Evolutionary conservation across 2,113 vertebrate species (phyloP).

Genomic region (Eudorcas thomsonii): DNA sequence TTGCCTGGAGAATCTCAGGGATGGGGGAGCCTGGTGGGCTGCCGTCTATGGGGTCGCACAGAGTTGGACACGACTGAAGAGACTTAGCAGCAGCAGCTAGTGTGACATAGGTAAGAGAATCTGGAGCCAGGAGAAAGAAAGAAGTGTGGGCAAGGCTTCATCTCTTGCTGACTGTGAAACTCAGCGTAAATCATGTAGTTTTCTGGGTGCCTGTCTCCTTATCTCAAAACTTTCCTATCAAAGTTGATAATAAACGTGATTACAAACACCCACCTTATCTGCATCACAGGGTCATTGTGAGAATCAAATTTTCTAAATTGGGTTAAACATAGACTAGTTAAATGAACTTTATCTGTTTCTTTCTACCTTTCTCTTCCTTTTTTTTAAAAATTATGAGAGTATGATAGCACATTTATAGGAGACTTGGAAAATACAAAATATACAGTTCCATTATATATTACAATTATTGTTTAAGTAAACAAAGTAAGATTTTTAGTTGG

Average conservation of each 20-base stretch:
- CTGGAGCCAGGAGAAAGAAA: neutral
- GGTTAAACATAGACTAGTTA: neutral
- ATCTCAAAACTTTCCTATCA: neutral
- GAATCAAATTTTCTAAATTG: neutral
- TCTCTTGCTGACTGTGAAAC: neutral
- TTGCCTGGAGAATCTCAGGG: too few species aligned
- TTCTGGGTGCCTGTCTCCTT: neutral
- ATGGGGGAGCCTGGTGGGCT: too few species aligned
- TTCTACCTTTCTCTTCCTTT: neutral
- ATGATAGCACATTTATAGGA: neutral
- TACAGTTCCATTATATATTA: neutral
- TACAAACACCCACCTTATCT: neutral
- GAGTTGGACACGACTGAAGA: fast-evolving
- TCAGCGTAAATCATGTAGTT: neutral
- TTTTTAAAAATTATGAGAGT: neutral
- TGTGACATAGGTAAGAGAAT: neutral
- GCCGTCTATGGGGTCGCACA: fast-evolving
- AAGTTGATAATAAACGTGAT: neutral
- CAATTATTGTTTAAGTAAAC: neutral
- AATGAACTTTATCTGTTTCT: neutral
- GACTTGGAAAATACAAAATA: neutral
- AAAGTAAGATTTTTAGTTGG: neutral
- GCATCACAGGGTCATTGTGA: neutral
- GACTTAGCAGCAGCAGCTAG: too few species aligned
- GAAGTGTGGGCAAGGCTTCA: neutral